phyloP scores from a whole-genome alignment of 2,113 vertebrate species.

The Hemiscyllium ocellatum region DNA sequence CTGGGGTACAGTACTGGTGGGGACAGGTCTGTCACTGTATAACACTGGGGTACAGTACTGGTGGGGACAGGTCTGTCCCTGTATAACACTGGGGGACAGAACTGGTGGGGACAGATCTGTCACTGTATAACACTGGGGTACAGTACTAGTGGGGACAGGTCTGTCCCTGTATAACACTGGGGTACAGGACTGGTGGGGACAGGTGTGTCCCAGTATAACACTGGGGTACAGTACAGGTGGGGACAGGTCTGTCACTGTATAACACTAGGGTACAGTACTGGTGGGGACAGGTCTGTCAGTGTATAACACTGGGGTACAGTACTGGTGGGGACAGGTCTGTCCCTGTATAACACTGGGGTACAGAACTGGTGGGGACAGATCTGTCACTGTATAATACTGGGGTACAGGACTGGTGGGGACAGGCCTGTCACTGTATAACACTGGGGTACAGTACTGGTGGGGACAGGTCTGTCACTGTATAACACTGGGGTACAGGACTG shows the following conservation, averaged over 20 bases:
- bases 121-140: not conserved
- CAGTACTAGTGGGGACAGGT: not conserved
- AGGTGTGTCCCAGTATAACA: not conserved
- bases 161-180: slow-evolving; percentile 1
- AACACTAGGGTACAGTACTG: not conserved
- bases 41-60: not conserved
- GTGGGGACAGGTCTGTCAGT: no score
- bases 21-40: not conserved
- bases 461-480: not conserved
- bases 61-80: not conserved
- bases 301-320: not conserved
- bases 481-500: not conserved
- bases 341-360: not conserved
- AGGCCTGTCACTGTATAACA: no score
- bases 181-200: not conserved
- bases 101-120: not conserved
- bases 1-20: not conserved
- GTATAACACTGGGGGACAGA: not conserved
- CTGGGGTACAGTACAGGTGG: not conserved
- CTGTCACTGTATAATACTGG: not conserved
- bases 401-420: not conserved
- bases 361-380: not conserved
- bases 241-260: no score
- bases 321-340: no score
- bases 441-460: not conserved